Conservation (phyloP, 1,140 invertebrate genomes). For the Meloidogyne hapla region DNA sequence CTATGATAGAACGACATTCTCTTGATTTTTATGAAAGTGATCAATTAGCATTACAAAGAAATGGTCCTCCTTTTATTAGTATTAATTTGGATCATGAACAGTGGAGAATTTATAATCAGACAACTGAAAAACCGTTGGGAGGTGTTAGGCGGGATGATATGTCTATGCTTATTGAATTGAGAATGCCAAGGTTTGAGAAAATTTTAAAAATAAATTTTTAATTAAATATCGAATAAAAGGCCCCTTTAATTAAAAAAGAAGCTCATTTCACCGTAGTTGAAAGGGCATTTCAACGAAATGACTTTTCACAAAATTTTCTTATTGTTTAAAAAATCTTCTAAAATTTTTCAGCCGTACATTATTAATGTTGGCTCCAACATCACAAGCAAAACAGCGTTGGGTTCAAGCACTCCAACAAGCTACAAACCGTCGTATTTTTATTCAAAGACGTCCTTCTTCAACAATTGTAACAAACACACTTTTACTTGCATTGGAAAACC, state of each 20-base stretch:
- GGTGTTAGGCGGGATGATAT: slow-evolving; percentile 27
- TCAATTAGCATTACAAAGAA: slow-evolving; percentile 19
- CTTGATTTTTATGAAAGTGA: slow-evolving; percentile 38
- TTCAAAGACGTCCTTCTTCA: slow-evolving; percentile 22
- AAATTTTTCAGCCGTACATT: slow-evolving; percentile 28
- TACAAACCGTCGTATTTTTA: slow-evolving; percentile 37
- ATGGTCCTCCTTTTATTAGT: slow-evolving; percentile 28
- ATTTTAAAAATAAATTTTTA: neutral
- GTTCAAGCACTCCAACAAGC: slow-evolving; percentile 32
- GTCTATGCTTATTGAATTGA: slow-evolving; percentile 41
- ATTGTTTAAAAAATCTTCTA: too few species aligned
- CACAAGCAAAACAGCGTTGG: slow-evolving; percentile 44
- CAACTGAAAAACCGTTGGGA: slow-evolving; percentile 22
- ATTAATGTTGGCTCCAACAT: slow-evolving; percentile 40
- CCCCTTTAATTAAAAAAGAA: too few species aligned
- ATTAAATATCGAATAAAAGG: too few species aligned
- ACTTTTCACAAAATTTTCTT: too few species aligned
- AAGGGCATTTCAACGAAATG: too few species aligned
- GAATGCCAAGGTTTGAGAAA: slow-evolving; percentile 36
- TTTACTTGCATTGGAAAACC: slow-evolving; percentile 31
- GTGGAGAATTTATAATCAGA: slow-evolving; percentile 45
- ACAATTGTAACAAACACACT: slow-evolving; percentile 8
- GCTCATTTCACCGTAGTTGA: too few species aligned
- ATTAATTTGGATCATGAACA: slow-evolving; percentile 42
- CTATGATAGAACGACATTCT: slow-evolving; percentile 30